Evolutionary conservation across 2,797 vertebrate genomes (phyloP).

Genomic region (Coccyzus lansbergi): DNA sequence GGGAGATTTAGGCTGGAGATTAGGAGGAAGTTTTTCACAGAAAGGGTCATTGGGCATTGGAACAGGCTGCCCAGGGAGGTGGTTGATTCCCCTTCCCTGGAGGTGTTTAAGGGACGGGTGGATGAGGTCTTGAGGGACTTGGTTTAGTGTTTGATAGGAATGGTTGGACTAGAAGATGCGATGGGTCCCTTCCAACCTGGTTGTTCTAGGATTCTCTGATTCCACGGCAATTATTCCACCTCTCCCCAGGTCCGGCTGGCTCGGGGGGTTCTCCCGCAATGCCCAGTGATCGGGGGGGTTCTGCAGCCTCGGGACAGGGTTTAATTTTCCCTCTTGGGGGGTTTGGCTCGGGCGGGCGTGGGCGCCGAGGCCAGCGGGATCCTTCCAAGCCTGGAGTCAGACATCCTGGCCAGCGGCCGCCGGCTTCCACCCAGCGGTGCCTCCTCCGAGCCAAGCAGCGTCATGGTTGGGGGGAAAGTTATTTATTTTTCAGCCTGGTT

Average conservation of each 20-base stretch:
- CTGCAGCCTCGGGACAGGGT: accelerated
- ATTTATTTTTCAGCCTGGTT: constrained; percentile 18
- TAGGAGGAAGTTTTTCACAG: too few relatives aligned
- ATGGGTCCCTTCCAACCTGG: too few relatives aligned
- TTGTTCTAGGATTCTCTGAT: too few relatives aligned
- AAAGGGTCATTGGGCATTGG: too few relatives aligned
- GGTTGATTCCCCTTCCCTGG: too few relatives aligned
- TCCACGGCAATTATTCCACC: background rate
- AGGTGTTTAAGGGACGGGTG: too few relatives aligned
- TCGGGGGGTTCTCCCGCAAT: background rate
- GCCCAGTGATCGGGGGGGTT: accelerated
- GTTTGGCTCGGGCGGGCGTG: background rate
- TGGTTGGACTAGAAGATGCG: too few relatives aligned
- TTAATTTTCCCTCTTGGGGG: accelerated
- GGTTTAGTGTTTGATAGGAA: too few relatives aligned
- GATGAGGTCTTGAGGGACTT: too few relatives aligned
- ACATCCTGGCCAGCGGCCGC: background rate
- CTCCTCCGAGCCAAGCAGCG: background rate
- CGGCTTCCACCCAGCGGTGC: constrained; percentile 18
- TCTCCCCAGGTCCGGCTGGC: accelerated
- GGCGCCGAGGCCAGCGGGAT: background rate
- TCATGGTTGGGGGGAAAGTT: background rate
- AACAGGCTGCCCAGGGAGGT: too few relatives aligned
- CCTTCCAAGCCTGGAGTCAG: background rate
- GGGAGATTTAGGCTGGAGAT: too few relatives aligned